These are phyloP conservation scores for Urocyon cinereoargenteus DNA, from an alignment of 2,797 vertebrate species.

Conservation along the genomic window DNA sequence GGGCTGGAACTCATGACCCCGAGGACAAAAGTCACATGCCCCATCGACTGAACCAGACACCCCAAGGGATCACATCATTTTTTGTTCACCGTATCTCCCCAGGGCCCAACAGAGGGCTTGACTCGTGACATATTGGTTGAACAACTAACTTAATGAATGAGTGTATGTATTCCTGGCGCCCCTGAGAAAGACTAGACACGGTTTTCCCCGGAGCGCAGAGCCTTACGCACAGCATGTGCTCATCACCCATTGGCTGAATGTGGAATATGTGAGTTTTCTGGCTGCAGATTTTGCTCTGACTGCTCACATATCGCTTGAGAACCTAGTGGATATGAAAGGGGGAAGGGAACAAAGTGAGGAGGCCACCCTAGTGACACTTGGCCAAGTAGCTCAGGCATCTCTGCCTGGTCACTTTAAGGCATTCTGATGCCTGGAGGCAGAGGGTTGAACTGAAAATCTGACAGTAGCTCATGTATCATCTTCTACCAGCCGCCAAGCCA, in stretches of 20 bases:
- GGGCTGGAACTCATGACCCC: not conserved
- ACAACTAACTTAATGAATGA: conserved; percentile 7
- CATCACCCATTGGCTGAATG: not conserved
- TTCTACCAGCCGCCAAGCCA: not conserved
- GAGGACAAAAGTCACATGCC: not conserved
- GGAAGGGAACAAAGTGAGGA: not conserved
- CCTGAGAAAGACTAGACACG: not conserved
- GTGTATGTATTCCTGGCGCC: not conserved
- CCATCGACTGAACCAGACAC: not conserved
- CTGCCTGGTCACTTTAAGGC: not conserved
- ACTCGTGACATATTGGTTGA: not conserved
- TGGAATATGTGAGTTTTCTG: not conserved
- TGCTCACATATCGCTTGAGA: not conserved
- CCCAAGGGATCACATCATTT: not conserved
- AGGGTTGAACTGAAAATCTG: not conserved
- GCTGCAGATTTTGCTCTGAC: not conserved
- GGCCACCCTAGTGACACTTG: not conserved
- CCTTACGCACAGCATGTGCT: not conserved
- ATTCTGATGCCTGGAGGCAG: not conserved
- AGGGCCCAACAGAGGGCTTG: conserved; percentile 1
- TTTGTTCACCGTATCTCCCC: not conserved
- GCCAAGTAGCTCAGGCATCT: not conserved
- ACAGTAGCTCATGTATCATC: not conserved
- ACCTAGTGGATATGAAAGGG: not conserved
- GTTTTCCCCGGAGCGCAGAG: not conserved